Conservation (phyloP, 2,113 vertebrate species). For the Gobius niger region DNA sequence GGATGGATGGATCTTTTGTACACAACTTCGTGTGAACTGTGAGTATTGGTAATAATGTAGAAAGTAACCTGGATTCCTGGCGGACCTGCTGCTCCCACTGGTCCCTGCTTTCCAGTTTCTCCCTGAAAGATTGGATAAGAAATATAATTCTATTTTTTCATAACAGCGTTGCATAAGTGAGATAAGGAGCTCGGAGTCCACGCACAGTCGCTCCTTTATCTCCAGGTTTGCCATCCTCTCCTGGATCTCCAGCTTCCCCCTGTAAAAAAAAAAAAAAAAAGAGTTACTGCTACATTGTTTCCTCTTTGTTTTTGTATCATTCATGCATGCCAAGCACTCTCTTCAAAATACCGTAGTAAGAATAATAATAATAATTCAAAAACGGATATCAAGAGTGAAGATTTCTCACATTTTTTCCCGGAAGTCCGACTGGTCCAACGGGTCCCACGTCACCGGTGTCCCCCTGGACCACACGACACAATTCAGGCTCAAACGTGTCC, state of each 20-base stretch:
- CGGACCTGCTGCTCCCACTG: constrained; percentile 66
- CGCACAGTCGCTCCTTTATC: constrained; percentile 75
- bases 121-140: constrained; percentile 60
- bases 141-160: not conserved
- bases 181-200: constrained; percentile 3
- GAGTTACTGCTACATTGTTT: too few species aligned
- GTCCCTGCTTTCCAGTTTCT: constrained; percentile 76
- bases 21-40: too few species aligned
- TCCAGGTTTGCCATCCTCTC: constrained; percentile 72
- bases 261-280: constrained; percentile 30
- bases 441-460: constrained; percentile 68
- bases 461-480: constrained; percentile 61
- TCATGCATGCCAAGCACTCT: too few species aligned
- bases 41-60: not conserved
- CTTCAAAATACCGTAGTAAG: too few species aligned
- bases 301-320: too few species aligned
- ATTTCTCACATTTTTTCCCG: constrained; percentile 75
- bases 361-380: not conserved
- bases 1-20: too few species aligned
- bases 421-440: constrained; percentile 68
- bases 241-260: constrained; percentile 72
- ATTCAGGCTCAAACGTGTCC: not conserved
- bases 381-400: not conserved
- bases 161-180: too few species aligned
- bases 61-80: constrained; percentile 67